These are phyloP conservation scores for Polia nebulosa DNA, from an alignment of 2,888 invertebrate genomes.

Conservation along the genomic window DNA sequence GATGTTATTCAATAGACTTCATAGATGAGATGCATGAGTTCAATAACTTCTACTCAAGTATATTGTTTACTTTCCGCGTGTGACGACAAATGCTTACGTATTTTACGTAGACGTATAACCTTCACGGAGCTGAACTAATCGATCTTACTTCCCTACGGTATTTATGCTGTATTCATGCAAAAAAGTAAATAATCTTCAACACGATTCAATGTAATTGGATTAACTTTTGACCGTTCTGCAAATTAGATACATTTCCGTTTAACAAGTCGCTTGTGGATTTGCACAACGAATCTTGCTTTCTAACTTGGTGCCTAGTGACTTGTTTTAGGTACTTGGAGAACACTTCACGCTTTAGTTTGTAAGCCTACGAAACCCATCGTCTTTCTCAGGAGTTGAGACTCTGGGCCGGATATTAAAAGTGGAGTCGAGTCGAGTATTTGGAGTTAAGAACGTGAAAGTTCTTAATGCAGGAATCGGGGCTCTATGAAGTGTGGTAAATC, in stretches of 20 bases:
- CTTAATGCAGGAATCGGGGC: background rate
- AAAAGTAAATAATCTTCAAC: background rate
- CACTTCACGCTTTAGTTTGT: background rate
- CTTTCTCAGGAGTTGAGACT: background rate
- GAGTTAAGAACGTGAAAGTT: too few species aligned
- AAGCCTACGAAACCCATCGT: background rate
- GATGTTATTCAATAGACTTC: background rate
- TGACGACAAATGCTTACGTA: slow-evolving; percentile 7
- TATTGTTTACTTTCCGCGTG: slow-evolving; percentile 30
- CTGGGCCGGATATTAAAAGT: too few species aligned
- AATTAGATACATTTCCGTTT: background rate
- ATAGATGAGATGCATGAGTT: slow-evolving; percentile 11
- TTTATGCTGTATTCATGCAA: background rate
- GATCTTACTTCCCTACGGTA: background rate
- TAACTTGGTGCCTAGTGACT: background rate
- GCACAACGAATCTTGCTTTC: background rate
- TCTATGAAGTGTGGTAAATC: background rate
- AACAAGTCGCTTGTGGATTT: too few species aligned
- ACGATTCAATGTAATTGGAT: slow-evolving; percentile 4
- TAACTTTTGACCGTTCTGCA: background rate
- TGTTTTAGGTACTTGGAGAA: background rate
- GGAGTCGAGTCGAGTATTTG: too few species aligned
- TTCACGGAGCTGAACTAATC: background rate
- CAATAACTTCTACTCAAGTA: slow-evolving; percentile 17
- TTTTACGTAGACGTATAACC: background rate